Conservation (phyloP, 2,113 vertebrate genomes). For the Apus apus region DNA sequence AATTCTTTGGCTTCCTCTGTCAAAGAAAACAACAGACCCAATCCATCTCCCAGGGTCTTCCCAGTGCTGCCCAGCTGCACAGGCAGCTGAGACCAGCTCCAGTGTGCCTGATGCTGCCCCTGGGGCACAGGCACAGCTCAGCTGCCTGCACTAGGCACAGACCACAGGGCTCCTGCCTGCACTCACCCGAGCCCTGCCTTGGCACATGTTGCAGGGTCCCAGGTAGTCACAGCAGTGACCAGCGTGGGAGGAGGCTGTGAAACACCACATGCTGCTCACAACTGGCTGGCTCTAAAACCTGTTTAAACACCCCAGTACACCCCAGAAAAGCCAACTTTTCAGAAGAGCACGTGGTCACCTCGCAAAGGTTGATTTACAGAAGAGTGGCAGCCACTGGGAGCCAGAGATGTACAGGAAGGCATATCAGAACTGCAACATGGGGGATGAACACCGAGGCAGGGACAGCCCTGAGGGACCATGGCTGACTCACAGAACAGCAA, state of each 20-base stretch:
- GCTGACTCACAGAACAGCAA: background rate
- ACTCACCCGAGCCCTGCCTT: conserved; percentile 7
- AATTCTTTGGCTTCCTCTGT: conserved; percentile 49
- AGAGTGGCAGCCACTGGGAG: background rate
- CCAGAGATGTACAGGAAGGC: background rate
- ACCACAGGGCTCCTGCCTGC: rapidly evolving
- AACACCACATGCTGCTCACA: background rate
- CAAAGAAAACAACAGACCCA: conserved; percentile 33
- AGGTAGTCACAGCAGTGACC: background rate
- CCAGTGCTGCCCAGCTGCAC: conserved; percentile 9
- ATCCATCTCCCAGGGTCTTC: conserved; percentile 23
- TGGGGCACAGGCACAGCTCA: background rate
- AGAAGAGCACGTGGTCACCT: background rate
- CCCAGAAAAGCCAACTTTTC: background rate
- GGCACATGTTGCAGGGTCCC: background rate
- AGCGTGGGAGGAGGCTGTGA: background rate
- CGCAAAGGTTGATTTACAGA: background rate
- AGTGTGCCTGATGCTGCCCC: background rate
- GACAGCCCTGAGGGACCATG: rapidly evolving
- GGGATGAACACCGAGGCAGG: background rate
- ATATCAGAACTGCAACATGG: background rate
- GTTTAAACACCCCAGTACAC: background rate
- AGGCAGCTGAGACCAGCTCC: conserved; percentile 19
- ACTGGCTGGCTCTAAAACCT: background rate
- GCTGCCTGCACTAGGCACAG: background rate